phyloP scores from a whole-genome alignment of 2,888 invertebrate species.

The Cyclophora albipunctata region DNA sequence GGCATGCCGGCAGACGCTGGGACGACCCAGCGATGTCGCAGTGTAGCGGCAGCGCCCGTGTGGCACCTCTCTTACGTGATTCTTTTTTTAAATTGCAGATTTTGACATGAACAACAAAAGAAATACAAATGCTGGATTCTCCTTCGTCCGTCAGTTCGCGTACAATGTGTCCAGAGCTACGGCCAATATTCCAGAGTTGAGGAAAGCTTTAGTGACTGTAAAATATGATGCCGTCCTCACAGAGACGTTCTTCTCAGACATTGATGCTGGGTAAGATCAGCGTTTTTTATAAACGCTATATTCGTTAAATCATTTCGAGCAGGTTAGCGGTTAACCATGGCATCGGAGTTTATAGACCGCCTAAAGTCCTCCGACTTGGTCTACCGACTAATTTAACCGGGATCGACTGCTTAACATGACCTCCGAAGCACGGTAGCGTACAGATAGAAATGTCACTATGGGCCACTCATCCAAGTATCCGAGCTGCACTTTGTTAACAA shows the following conservation, averaged over 20 bases:
- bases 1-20: background rate
- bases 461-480: too few relatives aligned
- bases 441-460: too few relatives aligned
- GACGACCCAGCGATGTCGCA: too few relatives aligned
- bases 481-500: too few relatives aligned
- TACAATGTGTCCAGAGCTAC: constrained; percentile 26
- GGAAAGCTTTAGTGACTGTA: constrained; percentile 20
- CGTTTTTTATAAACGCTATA: too few relatives aligned
- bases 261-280: constrained; percentile 37
- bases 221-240: constrained; percentile 50
- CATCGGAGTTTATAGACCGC: too few relatives aligned
- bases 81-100: constrained; percentile 1
- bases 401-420: too few relatives aligned
- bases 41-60: too few relatives aligned
- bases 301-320: background rate
- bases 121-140: constrained; percentile 5
- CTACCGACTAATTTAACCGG: too few relatives aligned
- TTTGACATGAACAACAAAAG: constrained; percentile 17
- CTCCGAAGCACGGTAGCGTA: too few relatives aligned
- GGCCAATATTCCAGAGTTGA: constrained; percentile 21
- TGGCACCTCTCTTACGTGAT: background rate
- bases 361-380: too few relatives aligned
- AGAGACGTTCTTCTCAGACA: constrained; percentile 46
- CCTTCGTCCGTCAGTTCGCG: constrained; percentile 24
- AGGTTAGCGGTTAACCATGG: too few relatives aligned